These are phyloP conservation scores for Sericinus montela DNA, from an alignment of 2,888 invertebrate species.

Conservation along the genomic window DNA sequence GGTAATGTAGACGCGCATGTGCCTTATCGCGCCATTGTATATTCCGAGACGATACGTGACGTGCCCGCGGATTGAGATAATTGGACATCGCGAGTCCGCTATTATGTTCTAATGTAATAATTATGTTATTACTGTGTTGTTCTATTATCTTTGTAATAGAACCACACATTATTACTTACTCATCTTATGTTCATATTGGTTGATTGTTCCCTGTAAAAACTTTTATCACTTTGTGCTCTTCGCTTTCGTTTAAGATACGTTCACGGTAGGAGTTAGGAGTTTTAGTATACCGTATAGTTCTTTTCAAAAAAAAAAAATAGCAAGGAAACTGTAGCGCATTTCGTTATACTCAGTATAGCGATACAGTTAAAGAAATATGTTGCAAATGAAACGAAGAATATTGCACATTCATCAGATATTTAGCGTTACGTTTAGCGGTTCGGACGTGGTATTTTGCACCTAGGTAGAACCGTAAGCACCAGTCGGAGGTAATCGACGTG, in stretches of 20 bases:
- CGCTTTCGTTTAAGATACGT: no score
- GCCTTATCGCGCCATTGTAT: slow-evolving; percentile 12
- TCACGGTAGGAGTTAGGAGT: no score
- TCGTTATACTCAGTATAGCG: not conserved
- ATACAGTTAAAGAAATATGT: slow-evolving; percentile 3
- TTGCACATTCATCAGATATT: slow-evolving; percentile 43
- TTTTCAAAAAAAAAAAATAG: no score
- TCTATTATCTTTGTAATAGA: slow-evolving; percentile 12
- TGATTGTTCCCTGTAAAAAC: not conserved
- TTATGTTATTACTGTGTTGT: slow-evolving; percentile 6
- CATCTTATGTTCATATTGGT: not conserved
- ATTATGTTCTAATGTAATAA: slow-evolving; percentile 5
- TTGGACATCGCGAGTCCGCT: not conserved
- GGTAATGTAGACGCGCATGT: not conserved
- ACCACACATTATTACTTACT: not conserved
- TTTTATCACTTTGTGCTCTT: no score
- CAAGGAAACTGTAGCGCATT: not conserved
- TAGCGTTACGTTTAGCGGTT: slow-evolving; percentile 41
- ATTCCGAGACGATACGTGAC: slow-evolving; percentile 11
- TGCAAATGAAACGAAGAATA: slow-evolving; percentile 21
- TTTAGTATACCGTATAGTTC: no score
- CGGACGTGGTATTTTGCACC: slow-evolving; percentile 43
- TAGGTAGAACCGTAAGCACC: slow-evolving; percentile 15
- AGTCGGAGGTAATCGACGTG: slow-evolving; percentile 9
- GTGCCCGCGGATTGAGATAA: slow-evolving; percentile 10